Evolutionary conservation across 2,113 vertebrate species (phyloP).

Genomic region (Paedocypris sp.): DNA sequence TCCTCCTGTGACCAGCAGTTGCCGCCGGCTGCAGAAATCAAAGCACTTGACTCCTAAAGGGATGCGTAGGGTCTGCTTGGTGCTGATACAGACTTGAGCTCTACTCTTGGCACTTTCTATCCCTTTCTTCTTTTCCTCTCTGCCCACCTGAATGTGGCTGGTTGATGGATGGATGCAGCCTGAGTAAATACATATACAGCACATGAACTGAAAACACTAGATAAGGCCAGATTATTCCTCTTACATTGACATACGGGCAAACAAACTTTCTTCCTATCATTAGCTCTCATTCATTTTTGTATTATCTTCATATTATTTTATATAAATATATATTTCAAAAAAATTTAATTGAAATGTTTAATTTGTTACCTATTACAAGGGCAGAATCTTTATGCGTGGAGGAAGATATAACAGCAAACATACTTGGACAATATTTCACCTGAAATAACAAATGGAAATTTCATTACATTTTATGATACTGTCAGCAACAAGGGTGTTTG

Average conservation of each 20-base stretch:
- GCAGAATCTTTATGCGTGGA: constrained; percentile 57
- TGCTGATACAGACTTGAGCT: no score
- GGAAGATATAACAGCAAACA: constrained; percentile 58
- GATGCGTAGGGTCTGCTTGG: constrained; percentile 50
- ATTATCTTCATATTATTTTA: no score
- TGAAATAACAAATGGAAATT: constrained; percentile 43
- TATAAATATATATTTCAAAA: no score
- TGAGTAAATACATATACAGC: constrained; percentile 35
- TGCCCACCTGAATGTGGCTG: constrained; percentile 44
- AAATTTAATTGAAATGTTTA: not conserved
- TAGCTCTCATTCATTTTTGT: no score
- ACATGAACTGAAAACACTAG: no score
- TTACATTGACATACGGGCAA: constrained; percentile 32
- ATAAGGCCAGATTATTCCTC: constrained; percentile 10
- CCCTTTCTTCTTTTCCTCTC: constrained; percentile 50
- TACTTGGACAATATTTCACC: constrained; percentile 61
- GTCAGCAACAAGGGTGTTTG: no score
- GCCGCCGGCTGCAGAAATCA: constrained; percentile 51
- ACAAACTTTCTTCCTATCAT: no score
- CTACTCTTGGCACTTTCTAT: constrained; percentile 13
- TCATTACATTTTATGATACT: not conserved
- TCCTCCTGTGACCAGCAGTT: constrained; percentile 60
- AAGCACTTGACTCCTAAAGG: constrained; percentile 60
- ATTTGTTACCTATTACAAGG: constrained; percentile 53
- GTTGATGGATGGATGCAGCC: constrained; percentile 45